Percentiles rank a stretch among this genome's conserved stretches.
Evolutionary conservation across 2,797 vertebrate species (phyloP).

Genomic region (Xyrichtys novacula): DNA sequence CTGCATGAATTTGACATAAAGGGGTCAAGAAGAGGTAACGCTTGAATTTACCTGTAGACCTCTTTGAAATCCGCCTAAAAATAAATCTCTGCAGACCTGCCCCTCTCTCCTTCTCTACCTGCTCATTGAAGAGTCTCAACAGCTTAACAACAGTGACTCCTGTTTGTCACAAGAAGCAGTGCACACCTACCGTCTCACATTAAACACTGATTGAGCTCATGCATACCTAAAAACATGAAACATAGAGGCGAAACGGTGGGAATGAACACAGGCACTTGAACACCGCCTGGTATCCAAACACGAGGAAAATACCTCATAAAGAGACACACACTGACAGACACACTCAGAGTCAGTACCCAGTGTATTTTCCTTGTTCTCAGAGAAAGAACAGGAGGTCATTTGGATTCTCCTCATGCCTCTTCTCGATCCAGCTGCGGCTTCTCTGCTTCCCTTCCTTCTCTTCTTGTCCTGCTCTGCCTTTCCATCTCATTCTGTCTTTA

Average conservation of each 20-base stretch:
- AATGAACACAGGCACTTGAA: conserved; percentile 6
- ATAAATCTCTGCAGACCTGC: background rate
- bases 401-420: conserved; percentile 73
- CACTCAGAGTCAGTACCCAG: conserved; percentile 37
- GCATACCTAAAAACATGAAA: conserved; percentile 29
- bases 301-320: background rate
- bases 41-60: too few species aligned
- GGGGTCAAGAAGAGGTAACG: too few species aligned
- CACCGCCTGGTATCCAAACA: background rate
- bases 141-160: conserved; percentile 73
- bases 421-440: conserved; percentile 61
- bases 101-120: background rate
- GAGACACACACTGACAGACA: conserved; percentile 20
- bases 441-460: conserved; percentile 53
- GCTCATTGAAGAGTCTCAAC: background rate
- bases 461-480: conserved; percentile 39
- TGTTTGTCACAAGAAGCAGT: conserved; percentile 55
- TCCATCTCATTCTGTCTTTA: conserved; percentile 23
- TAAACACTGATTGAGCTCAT: conserved; percentile 19
- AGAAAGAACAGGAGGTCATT: conserved; percentile 70
- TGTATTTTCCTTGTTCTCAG: conserved; percentile 60
- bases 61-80: background rate
- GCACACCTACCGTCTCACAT: conserved; percentile 24
- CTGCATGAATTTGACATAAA: too few species aligned
- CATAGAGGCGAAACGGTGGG: conserved; percentile 14